These are phyloP conservation scores for Bufotes viridis DNA, from an alignment of 2,797 vertebrate genomes.

Conservation along the genomic window DNA sequence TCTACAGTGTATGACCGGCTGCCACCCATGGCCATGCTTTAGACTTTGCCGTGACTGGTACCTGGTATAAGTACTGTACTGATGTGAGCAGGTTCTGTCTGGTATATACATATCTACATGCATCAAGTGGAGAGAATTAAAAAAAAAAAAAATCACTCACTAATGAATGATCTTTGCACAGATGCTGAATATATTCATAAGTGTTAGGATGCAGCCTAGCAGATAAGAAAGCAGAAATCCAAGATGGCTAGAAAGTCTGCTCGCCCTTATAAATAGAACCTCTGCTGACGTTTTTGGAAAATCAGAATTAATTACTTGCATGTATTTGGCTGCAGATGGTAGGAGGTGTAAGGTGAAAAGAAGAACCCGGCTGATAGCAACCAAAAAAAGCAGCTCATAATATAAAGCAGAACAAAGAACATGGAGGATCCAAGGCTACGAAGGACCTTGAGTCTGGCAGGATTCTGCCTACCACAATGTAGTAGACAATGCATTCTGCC, in stretches of 20 bases:
- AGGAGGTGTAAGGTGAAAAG: slow-evolving; percentile 40
- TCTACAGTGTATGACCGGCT: no score
- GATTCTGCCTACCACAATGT: slow-evolving; percentile 36
- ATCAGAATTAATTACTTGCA: slow-evolving; percentile 16
- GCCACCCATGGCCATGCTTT: no score
- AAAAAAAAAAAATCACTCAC: no score
- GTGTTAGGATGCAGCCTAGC: background rate
- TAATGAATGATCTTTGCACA: no score
- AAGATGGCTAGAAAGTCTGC: background rate
- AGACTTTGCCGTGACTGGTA: no score
- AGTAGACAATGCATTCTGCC: slow-evolving; percentile 58
- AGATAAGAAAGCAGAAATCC: background rate
- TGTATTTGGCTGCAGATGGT: slow-evolving; percentile 29
- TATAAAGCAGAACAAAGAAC: slow-evolving; percentile 41
- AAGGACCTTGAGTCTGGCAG: slow-evolving; percentile 38
- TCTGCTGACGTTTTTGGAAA: slow-evolving; percentile 25
- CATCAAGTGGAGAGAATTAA: no score
- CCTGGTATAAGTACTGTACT: no score
- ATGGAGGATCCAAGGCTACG: slow-evolving; percentile 21
- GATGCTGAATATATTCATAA: no score
- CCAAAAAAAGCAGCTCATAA: slow-evolving; percentile 18
- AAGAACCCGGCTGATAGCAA: slow-evolving; percentile 31
- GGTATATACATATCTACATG: no score
- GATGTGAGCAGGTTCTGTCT: no score
- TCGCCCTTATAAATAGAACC: no score